phyloP scores from a whole-genome alignment of 1,140 invertebrate species.

The Procambarus clarkii region DNA sequence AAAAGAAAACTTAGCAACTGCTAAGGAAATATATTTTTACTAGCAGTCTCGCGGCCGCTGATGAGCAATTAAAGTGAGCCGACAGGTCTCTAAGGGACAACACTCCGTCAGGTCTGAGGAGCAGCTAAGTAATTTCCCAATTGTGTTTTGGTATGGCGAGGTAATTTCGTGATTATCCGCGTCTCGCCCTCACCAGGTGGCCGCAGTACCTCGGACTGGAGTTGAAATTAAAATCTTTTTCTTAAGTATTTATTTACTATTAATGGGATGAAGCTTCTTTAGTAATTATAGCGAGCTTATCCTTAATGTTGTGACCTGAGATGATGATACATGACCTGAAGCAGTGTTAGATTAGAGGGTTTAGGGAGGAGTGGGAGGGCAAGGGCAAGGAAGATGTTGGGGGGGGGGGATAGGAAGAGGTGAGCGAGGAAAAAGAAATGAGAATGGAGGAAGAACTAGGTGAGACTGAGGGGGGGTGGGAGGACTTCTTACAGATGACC shows the following conservation, averaged over 20 bases:
- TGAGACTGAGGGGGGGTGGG: no score
- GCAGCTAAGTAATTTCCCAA: conserved; percentile 22
- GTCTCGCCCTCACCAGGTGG: background rate
- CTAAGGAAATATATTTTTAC: background rate
- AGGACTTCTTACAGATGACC: no score
- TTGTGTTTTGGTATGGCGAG: conserved; percentile 27
- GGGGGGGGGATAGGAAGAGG: no score
- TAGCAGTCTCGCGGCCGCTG: background rate
- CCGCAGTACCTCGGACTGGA: background rate
- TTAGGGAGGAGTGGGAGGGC: no score
- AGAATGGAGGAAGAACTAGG: no score
- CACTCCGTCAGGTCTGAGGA: background rate
- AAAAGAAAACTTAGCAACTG: background rate
- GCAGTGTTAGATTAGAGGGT: no score
- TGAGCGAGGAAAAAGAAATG: no score
- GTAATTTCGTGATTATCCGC: conserved; percentile 11
- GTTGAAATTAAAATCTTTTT: background rate
- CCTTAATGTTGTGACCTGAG: no score
- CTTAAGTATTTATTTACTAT: background rate
- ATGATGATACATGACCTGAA: no score
- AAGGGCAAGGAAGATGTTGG: no score
- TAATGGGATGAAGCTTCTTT: no score
- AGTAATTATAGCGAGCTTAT: no score
- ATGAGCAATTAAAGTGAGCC: background rate
- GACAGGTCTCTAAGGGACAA: background rate